These are phyloP conservation scores for Pica pica DNA, from an alignment of 2,113 vertebrate genomes.

Conservation along the genomic window DNA sequence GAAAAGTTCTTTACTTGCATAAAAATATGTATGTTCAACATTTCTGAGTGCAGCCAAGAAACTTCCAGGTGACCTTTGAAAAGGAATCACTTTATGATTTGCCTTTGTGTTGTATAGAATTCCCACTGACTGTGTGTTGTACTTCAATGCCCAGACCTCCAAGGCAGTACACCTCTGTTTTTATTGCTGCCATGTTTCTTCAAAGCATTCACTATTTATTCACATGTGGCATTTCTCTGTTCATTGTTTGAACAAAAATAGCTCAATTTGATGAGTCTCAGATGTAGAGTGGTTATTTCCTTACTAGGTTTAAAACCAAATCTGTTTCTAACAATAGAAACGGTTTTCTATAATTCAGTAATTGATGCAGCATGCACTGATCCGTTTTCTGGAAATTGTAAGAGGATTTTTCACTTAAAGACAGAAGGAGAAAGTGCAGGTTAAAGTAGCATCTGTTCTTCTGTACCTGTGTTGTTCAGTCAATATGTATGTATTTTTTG, in stretches of 20 bases:
- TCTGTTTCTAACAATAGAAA: slow-evolving; percentile 37
- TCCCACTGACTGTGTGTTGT: neutral
- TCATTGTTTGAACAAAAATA: slow-evolving; percentile 43
- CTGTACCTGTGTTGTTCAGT: neutral
- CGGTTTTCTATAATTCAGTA: neutral
- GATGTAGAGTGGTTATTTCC: slow-evolving; percentile 32
- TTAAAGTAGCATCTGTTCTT: neutral
- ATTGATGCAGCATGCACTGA: neutral
- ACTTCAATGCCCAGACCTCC: neutral
- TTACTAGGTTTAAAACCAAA: slow-evolving; percentile 13
- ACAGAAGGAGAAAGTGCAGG: neutral
- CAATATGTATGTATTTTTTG: neutral
- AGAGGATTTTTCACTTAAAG: neutral
- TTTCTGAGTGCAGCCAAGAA: neutral
- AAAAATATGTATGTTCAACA: neutral
- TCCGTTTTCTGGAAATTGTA: neutral
- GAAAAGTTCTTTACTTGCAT: neutral
- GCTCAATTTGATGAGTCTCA: slow-evolving; percentile 37
- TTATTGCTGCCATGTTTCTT: slow-evolving; percentile 26
- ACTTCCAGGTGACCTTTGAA: neutral
- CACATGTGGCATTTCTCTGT: slow-evolving; percentile 31
- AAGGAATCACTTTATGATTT: neutral
- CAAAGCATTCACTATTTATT: slow-evolving; percentile 25
- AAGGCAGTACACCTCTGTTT: neutral
- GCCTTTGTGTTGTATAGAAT: neutral